Evolutionary conservation across 2,113 vertebrate species (phyloP).

Genomic region (Hippoglossus stenolepis): DNA sequence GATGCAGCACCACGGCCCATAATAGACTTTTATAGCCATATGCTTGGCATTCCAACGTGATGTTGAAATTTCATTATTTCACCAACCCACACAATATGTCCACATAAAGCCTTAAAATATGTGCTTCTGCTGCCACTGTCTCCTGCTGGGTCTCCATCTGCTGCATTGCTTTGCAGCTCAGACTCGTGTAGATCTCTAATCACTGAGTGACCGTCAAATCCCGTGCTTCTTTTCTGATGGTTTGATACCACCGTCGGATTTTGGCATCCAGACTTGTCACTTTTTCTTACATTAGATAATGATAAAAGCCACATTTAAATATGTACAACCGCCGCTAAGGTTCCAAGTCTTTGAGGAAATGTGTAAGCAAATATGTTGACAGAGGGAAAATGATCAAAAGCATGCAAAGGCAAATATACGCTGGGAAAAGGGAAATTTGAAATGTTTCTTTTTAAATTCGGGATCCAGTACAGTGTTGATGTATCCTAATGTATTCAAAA

Average conservation of each 20-base stretch:
- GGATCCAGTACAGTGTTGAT: no score
- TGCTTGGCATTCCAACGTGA: not conserved
- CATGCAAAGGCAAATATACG: not conserved
- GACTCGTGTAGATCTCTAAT: not conserved
- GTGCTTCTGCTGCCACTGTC: not conserved
- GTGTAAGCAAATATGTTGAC: slow-evolving; percentile 1
- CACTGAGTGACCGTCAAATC: not conserved
- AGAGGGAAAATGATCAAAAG: not conserved
- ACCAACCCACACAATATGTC: not conserved
- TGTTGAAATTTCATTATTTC: not conserved
- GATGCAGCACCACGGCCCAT: not conserved
- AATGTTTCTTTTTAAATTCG: not conserved
- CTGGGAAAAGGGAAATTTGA: not conserved
- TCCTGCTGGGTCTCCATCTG: slow-evolving; percentile 12
- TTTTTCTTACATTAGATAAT: not conserved
- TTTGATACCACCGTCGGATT: not conserved
- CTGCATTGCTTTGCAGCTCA: not conserved
- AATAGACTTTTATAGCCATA: not conserved
- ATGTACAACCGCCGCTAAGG: not conserved
- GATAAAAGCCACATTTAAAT: slow-evolving; percentile 21
- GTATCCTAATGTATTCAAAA: no score
- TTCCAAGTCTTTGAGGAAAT: slow-evolving; percentile 20
- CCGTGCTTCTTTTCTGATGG: not conserved
- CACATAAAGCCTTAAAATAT: slow-evolving; percentile 2
- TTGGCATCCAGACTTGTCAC: not conserved